A percentile compares a stretch with the other conserved stretches of the same genome.
Conservation (phyloP, 2,113 vertebrate species). For the Balaeniceps rex region DNA sequence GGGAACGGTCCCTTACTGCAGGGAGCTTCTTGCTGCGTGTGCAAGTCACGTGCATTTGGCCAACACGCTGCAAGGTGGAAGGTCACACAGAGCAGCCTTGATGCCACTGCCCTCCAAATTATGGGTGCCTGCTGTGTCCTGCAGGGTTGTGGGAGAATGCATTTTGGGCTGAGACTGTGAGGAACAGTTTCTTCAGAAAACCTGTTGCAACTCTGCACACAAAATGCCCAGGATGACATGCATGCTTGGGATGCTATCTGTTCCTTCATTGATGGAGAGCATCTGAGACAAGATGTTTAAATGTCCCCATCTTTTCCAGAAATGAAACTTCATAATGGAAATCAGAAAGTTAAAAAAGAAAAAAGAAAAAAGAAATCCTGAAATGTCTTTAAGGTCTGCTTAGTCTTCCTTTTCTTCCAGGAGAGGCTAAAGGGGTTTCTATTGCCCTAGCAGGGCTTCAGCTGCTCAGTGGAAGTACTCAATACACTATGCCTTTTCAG, state of each 20-base stretch:
- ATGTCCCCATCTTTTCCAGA: neutral
- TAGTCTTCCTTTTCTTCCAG: neutral
- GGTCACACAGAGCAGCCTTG: neutral
- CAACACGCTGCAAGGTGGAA: neutral
- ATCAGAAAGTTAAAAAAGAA: neutral
- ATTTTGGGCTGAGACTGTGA: neutral
- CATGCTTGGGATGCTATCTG: neutral
- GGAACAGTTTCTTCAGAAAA: neutral
- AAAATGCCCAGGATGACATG: neutral
- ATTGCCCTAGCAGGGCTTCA: neutral
- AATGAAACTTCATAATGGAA: neutral
- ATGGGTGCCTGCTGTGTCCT: neutral
- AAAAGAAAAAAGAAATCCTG: fast-evolving
- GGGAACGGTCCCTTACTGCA: neutral
- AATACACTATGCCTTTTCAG: neutral
- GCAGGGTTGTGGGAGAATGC: neutral
- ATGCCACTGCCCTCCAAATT: neutral
- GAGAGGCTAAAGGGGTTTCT: neutral
- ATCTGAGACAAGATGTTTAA: neutral
- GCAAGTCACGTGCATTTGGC: neutral
- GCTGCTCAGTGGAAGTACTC: neutral
- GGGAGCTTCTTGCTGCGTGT: neutral
- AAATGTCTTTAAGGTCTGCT: neutral
- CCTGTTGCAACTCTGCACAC: neutral
- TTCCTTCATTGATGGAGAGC: neutral